Conservation (phyloP, 1,140 invertebrate species). For the Gryon sp. region DNA sequence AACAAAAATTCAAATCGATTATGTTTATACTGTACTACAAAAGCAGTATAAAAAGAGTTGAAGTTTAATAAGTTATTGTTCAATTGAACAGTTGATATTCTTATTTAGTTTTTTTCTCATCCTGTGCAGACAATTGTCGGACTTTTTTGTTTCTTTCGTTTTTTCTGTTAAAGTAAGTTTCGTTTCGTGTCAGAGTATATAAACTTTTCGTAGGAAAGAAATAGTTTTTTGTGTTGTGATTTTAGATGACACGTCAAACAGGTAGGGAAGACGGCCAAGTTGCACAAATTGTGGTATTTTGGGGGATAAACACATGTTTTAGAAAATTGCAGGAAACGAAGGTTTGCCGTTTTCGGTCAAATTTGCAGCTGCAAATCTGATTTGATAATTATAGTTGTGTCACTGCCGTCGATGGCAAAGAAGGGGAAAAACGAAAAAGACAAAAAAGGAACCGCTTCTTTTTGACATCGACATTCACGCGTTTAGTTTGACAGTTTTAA, state of each 20-base stretch:
- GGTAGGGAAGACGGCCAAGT: conserved; percentile 31
- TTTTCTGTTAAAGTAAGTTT: conserved; percentile 49
- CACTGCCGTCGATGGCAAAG: conserved; percentile 31
- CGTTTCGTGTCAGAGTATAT: conserved; percentile 44
- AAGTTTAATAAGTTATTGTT: conserved; percentile 5
- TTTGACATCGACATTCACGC: too few species aligned
- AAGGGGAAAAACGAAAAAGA: too few species aligned
- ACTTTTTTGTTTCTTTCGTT: too few species aligned
- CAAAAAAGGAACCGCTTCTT: too few species aligned
- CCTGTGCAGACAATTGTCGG: conserved; percentile 10
- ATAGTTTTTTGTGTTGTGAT: conserved; percentile 59
- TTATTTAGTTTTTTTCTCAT: conserved; percentile 41
- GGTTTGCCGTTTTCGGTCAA: conserved; percentile 13
- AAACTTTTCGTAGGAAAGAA: conserved; percentile 58
- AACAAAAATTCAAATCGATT: too few species aligned
- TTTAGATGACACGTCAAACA: conserved; percentile 42
- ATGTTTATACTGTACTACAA: too few species aligned
- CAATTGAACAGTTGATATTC: conserved; percentile 16
- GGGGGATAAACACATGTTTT: conserved; percentile 59
- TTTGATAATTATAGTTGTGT: conserved; percentile 61
- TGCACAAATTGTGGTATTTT: conserved; percentile 55
- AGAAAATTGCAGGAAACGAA: conserved; percentile 60
- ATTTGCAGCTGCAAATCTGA: conserved; percentile 61
- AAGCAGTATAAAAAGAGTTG: too few species aligned
- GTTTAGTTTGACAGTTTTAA: too few species aligned